Conservation (phyloP, 2,888 invertebrate species). For the Timema podura region DNA sequence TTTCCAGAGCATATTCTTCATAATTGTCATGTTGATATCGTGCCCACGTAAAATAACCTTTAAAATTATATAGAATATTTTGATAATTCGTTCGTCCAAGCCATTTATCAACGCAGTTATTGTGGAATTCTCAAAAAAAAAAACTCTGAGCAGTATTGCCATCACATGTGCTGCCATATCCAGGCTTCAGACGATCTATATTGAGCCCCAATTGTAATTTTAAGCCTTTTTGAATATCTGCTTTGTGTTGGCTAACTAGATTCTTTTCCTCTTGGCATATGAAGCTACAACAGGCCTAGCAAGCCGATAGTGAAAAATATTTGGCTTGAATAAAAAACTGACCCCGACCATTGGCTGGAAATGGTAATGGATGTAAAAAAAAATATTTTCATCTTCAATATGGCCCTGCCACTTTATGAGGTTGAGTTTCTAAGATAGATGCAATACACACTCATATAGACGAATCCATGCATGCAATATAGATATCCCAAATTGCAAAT, state of each 20-base stretch:
- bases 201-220: constrained; percentile 25
- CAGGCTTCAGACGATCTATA: constrained; percentile 30
- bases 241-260: not conserved
- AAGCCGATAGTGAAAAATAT: too few relatives aligned
- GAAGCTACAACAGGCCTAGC: too few relatives aligned
- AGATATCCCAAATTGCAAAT: too few relatives aligned
- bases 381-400: not conserved
- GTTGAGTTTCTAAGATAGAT: not conserved
- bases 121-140: not conserved
- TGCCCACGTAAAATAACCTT: not conserved
- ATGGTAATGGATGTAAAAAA: too few relatives aligned
- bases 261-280: not conserved
- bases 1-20: not conserved
- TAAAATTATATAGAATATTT: not conserved
- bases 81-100: not conserved
- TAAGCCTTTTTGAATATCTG: constrained; percentile 20
- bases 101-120: not conserved
- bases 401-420: constrained; percentile 1
- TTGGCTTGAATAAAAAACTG: too few relatives aligned
- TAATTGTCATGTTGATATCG: not conserved
- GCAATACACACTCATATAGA: not conserved
- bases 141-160: constrained; percentile 25
- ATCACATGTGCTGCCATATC: constrained; percentile 31
- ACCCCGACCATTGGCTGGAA: too few relatives aligned
- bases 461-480: not conserved